Evolutionary conservation across 2,113 vertebrate genomes (phyloP).

Genomic region (Chunga burmeisteri): DNA sequence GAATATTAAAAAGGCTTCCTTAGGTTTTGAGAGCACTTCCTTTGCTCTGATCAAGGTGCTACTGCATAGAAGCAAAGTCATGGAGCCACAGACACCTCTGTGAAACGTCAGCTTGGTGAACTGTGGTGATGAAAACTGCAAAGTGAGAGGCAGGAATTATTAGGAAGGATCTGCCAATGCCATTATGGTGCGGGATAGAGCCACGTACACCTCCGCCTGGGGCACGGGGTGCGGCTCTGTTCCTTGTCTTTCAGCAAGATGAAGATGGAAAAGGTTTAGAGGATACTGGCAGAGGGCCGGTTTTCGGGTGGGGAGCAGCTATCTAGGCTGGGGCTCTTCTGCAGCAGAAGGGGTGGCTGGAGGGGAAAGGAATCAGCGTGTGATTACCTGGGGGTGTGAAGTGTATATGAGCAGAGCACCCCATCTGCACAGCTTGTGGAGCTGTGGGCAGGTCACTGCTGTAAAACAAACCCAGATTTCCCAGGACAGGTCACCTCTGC

Average conservation of each 20-base stretch:
- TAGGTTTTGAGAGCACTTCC: neutral
- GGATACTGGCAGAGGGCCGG: neutral
- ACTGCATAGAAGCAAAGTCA: neutral
- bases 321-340: neutral
- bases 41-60: neutral
- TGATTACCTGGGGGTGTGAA: neutral
- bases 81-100: neutral
- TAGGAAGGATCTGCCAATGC: neutral
- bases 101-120: neutral
- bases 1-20: neutral
- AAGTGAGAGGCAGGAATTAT: neutral
- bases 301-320: neutral
- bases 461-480: neutral
- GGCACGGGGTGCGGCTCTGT: neutral
- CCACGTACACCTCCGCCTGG: fast-evolving
- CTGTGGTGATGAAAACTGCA: neutral
- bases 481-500: neutral
- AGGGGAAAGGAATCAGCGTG: neutral
- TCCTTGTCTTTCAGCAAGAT: neutral
- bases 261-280: neutral
- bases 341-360: neutral
- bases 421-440: neutral
- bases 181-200: neutral
- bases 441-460: neutral
- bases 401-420: fast-evolving